Evolutionary conservation across 2,113 vertebrate species (phyloP), one percentile per base, ranked within the genome.

Genomic region (Electrona antarctica): DNA sequence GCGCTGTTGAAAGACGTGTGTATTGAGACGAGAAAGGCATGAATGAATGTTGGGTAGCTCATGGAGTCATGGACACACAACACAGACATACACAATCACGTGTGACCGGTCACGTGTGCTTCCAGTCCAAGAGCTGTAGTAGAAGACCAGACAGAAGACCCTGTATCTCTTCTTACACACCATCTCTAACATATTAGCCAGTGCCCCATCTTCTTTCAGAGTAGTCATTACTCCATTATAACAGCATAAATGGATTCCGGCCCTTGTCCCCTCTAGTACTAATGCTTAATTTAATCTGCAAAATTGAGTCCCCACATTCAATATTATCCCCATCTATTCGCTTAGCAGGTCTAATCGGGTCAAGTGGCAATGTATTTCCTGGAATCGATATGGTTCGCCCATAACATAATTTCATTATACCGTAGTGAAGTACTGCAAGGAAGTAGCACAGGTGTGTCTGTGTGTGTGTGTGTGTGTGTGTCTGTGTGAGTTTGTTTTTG

Each of bases 281-380:
- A 47, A 41, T 71, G 60, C 69, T 74, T 85, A 83, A 88, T 86
- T 73, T 48, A 80, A 67, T 89, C 74, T 76, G 71, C 14, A 82
- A 41, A 69, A 88, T 79, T 66, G 64, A 88, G 75, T 81, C 28
- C 6, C 59, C 67, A 9, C 64, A 60, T 89, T 85, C 74, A 79
- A 56, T 71, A 70, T 80, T 61, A 71, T 63, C 66, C 79, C 58
- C 60, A 77, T 80, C 79, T 79, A 73, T 81, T 73, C 57, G 72
- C 33, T 81, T 64, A 56, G 69, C 71, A 61, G 52, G 15, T 49
- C 69, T 79, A 59, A 74, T 72, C 67, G 10, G 72, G 47, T 49
- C 67, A 60, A 59, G 57, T 14, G 28, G 4, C 45, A 45, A 47
- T 13, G 45, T 60, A 41, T 71, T 76, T 45, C 21, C 64, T 67